Base-by-base conservation (phyloP, 2,113 vertebrate species). In the Xyrauchen texanus region DNA sequence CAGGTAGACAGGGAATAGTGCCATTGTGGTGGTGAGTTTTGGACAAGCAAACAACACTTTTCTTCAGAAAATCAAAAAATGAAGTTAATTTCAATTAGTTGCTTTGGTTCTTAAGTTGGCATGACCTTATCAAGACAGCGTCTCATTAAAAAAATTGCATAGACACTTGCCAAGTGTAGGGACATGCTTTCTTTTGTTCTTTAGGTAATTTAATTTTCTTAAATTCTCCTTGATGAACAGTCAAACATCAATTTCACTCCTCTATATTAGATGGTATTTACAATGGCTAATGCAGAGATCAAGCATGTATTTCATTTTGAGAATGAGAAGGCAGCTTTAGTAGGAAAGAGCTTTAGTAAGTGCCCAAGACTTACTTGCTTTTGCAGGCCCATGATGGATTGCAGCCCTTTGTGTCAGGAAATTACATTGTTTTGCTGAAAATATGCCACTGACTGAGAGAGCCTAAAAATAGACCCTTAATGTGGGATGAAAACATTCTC, bases 371-470 rank as follows among this genome's bases (percentile, higher is more conserved):
- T 46, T 80, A 69, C 70, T 82, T 6, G 68, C 13, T 69, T 84
- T 87, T 89, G 6, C 4, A 77, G 84, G 84, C 83, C 61, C 76
- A 74, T 90, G 90, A 91, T 90, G 85, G 88, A 91, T 91, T 87
- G 87, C 86, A 87, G 84, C 83, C 81, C 78, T 84, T 69, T 85
- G 72, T 88, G 86, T 84, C 68, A 77, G 85, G 85, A 90, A 90
- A 91, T 90, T 88, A 86, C 86, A 88, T 90, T 90, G 88, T 90
- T 90, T 91, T 89, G 88, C 90, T 88, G 89, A 88, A 84, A 84
- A 82, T 82, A 87, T 81, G 83, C 78, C 68, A 77, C 71, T 79
- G 78, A 58, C 16, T 57, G 52, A 63, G 68, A 63, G 68, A 68
- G 81, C 60, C 71, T 76, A 69, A 79, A 58, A 71, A 65, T 34